Evolutionary conservation across 2,888 invertebrate genomes (phyloP), one percentile per base, ranked within the genome.

Genomic region (Calameuta idolon): DNA sequence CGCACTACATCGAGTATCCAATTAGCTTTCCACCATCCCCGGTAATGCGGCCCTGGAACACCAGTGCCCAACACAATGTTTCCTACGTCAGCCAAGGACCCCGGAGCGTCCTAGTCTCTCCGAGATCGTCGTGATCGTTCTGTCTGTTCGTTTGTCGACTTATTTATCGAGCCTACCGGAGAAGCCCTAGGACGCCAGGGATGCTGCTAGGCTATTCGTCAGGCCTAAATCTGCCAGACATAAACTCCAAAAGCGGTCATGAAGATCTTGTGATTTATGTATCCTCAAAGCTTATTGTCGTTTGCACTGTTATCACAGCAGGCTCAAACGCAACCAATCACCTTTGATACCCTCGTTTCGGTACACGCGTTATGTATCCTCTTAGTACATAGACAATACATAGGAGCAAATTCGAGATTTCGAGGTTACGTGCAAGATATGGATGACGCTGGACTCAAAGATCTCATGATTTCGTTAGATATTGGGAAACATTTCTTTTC

Each of bases 1-100:
- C 34, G 74, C 74, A 34, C 34, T 74, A 35, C 37, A 74, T 30
- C 34, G 31, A 37, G 74, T 35, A 35, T 74, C 34, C 74, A 74
- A 74, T 74, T 74, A 74, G 74, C 74, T 74, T 74, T n/a, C 35
- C 35, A n/a, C 34, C 35, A 4, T 37, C 4, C 37, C 30, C 35
- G n/a, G 23, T 23, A 5, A 5, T 15, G 23, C 55, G 55, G 9
- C 55, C 55, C 55, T 23, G 9, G 23, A 55, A 55, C 23, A 23
- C 23, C 55, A 55, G 55, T 1, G 55, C 55, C 55, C 55, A 2
- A 55, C 23, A 9, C 55, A 55, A 9, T 23, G 55, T 55, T 23
- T 23, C 55, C 23, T 15, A 2, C 23, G 23, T 55, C 55, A 23
- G 0, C 15, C 55, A 55, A 55, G 55, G 55, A 55, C 55, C 23